phyloP scores from a whole-genome alignment of 2,113 vertebrate genomes.

The Oceanites oceanicus region DNA sequence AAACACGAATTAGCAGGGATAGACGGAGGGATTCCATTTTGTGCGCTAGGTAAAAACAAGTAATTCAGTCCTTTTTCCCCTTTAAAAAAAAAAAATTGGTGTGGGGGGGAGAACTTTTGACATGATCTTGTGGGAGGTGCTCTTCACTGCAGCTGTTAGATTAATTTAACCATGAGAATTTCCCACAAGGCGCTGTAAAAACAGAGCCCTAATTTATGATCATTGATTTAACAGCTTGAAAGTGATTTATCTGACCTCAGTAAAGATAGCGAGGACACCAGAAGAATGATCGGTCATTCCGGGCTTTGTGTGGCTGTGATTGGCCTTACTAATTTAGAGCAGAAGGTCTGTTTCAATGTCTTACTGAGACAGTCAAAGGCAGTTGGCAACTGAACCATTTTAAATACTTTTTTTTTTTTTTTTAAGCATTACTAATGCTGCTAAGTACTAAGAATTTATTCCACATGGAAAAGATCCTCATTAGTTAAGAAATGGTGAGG shows the following conservation, averaged over 20 bases:
- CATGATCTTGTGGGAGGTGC: conserved; percentile 54
- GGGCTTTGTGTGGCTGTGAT: conserved; percentile 60
- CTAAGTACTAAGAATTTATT: conserved; percentile 49
- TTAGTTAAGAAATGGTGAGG: conserved; percentile 14
- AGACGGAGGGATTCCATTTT: conserved; percentile 17
- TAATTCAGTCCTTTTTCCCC: neutral
- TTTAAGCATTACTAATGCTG: conserved; percentile 43
- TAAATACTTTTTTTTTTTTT: neutral
- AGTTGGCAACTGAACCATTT: conserved; percentile 33
- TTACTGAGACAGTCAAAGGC: conserved; percentile 33
- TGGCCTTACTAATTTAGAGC: conserved; percentile 72
- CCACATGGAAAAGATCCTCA: conserved; percentile 19
- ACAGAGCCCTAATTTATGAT: conserved; percentile 76
- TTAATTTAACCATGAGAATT: conserved; percentile 65
- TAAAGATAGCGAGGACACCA: conserved; percentile 68
- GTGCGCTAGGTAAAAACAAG: conserved; percentile 42
- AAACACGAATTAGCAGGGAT: conserved; percentile 48
- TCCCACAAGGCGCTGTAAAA: conserved; percentile 63
- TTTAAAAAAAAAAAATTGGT: neutral
- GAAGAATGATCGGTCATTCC: conserved; percentile 69
- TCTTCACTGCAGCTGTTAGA: conserved; percentile 65
- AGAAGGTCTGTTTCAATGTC: conserved; percentile 36
- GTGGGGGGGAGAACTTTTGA: neutral
- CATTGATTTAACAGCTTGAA: conserved; percentile 73
- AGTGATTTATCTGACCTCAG: conserved; percentile 79